Evolutionary conservation across 2,113 vertebrate species (phyloP), one percentile per base, ranked within the genome.

Genomic region (Solea senegalensis): DNA sequence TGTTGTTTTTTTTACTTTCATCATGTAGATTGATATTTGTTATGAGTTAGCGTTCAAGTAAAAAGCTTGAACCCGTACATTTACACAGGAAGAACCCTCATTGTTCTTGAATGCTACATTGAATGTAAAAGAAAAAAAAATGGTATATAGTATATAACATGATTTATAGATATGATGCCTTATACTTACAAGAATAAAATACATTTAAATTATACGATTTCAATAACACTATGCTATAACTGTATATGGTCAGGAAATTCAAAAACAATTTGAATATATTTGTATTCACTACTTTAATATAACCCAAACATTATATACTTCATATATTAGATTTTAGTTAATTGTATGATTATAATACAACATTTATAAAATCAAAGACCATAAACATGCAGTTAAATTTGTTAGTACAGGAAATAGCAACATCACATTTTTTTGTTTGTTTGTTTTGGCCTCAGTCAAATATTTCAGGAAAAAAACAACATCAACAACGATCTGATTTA

Each of bases 11-110:
- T 84, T 78, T 39, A 21, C 58, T 67, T 65, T 78, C 1, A 27
- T 58, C 52, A n/a, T 7, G 2, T 46, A 53, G 6, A 67, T 72
- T 34, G 77, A 82, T 65, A 53, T 77, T 84, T 74, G 0, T 83
- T 81, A 59, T 0, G 7, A 68, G 51, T 45, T 21, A 34, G 68
- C 10, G 41, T 59, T 73, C 28, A 53, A 69, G 51, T 54, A n/a
- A 15, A 56, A n/a, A 44, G 46, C 10, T 34, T 41, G 27, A 34
- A 34, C 34, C 1, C 5, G 34, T 34, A 34, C 34, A 34, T 34
- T 34, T 26, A 51, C 15, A 54, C 8, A 26, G n/a, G 34, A 41
- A 16, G 0, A 34, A 34, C 21, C 21, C 21, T 9, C 12, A n/a
- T 16, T 26, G 50, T 2, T 34, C 15, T 50, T 48, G 14, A 16